Evolutionary conservation across 2,113 vertebrate genomes (phyloP).

Genomic region (Semnornis frantzii): DNA sequence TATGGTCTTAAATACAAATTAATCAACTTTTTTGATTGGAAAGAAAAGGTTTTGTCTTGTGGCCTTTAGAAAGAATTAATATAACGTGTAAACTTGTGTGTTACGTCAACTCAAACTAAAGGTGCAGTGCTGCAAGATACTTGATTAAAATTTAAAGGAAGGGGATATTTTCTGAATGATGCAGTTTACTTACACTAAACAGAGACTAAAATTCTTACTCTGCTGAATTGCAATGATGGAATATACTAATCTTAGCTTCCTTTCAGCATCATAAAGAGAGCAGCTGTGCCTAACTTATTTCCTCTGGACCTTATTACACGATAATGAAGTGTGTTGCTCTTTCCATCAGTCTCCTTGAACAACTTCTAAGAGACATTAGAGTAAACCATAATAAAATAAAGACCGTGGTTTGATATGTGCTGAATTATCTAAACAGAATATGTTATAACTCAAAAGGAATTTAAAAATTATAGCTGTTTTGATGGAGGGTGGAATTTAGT

Average conservation of each 20-base stretch:
- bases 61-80: slow-evolving; percentile 38
- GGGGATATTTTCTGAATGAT: not conserved
- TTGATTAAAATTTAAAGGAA: not conserved
- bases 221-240: not conserved
- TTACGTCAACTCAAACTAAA: not conserved
- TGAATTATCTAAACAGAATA: not conserved
- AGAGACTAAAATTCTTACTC: not conserved
- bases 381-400: not conserved
- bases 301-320: not conserved
- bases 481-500: not conserved
- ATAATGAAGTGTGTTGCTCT: not conserved
- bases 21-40: not conserved
- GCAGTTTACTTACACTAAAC: not conserved
- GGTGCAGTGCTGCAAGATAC: slow-evolving; percentile 52
- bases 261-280: not conserved
- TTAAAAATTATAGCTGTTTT: not conserved
- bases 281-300: not conserved
- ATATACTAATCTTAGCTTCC: not conserved
- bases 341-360: not conserved
- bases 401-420: not conserved
- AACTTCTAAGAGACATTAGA: not conserved
- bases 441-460: not conserved
- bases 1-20: not conserved
- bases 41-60: slow-evolving; percentile 50
- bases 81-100: not conserved